Conservation (phyloP, 2,113 vertebrate genomes). For the Verasper variegatus region DNA sequence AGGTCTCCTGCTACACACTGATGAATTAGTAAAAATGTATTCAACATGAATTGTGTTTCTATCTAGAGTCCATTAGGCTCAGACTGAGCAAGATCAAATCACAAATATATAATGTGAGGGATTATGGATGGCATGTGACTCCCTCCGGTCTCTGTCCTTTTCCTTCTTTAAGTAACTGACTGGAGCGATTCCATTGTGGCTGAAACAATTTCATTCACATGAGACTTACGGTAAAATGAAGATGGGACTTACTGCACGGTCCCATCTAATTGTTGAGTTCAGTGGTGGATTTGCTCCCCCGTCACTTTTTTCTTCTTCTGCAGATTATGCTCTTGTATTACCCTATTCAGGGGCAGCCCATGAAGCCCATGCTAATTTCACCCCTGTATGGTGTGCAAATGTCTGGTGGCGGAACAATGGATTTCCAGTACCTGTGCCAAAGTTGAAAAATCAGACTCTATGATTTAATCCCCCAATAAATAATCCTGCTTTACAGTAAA, state of each 20-base stretch:
- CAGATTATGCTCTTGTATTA: neutral
- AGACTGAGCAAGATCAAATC: constrained; percentile 17
- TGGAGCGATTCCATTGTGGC: neutral
- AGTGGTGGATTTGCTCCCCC: too few species aligned
- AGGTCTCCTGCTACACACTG: neutral
- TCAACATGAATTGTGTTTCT: constrained; percentile 1
- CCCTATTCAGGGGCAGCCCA: neutral
- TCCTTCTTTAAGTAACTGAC: constrained; percentile 12
- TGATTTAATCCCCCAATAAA: constrained; percentile 13
- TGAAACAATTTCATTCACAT: too few species aligned
- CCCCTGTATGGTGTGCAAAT: neutral
- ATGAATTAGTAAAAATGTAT: neutral
- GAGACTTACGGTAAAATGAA: too few species aligned
- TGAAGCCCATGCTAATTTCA: neutral
- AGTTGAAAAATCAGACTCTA: neutral
- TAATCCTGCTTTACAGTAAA: neutral
- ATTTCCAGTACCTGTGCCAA: constrained; percentile 2
- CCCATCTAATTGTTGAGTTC: too few species aligned
- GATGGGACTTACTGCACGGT: too few species aligned
- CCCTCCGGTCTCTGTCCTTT: neutral
- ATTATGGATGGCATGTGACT: neutral
- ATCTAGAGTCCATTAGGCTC: neutral
- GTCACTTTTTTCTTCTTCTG: too few species aligned
- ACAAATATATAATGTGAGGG: neutral
- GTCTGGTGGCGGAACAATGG: constrained; percentile 1